Evolutionary conservation across 2,888 invertebrate genomes (phyloP).

Genomic region (Parochlus steinenii): DNA sequence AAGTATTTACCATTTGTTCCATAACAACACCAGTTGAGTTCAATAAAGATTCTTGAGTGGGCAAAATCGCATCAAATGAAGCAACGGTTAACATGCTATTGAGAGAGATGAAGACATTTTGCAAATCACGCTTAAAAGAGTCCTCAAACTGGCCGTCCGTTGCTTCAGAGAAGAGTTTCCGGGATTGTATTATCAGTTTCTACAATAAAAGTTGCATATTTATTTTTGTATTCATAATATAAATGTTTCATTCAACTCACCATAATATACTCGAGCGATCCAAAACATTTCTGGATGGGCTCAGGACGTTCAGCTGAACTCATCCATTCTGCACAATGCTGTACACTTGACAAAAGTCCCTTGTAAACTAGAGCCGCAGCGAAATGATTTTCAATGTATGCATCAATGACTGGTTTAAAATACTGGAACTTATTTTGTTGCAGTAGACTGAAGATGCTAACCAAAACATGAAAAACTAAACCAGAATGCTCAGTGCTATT

Average conservation of each 20-base stretch:
- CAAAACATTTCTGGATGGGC: constrained; percentile 77
- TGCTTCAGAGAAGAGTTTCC: constrained; percentile 65
- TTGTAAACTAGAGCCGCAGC: constrained; percentile 89
- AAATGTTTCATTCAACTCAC: too few relatives aligned
- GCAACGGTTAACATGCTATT: constrained; percentile 58
- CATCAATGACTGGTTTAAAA: constrained; percentile 85
- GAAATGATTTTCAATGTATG: constrained; percentile 87
- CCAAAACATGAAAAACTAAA: constrained; percentile 79
- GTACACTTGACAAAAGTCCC: constrained; percentile 74
- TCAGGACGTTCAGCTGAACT: constrained; percentile 75
- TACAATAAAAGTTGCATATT: too few relatives aligned
- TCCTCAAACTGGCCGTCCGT: constrained; percentile 82
- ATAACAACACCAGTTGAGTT: constrained; percentile 70
- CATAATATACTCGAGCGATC: constrained; percentile 84
- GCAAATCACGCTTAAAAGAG: constrained; percentile 64
- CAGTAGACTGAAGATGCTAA: constrained; percentile 78
- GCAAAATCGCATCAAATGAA: constrained; percentile 54
- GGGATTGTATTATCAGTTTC: constrained; percentile 79
- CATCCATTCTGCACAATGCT: constrained; percentile 77
- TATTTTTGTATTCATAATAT: too few relatives aligned
- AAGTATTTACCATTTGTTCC: constrained; percentile 57
- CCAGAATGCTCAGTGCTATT: constrained; percentile 79
- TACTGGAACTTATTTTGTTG: constrained; percentile 87
- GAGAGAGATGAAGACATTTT: constrained; percentile 62
- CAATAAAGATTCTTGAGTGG: constrained; percentile 66